These are phyloP conservation scores for Anthrax anthrax DNA, from an alignment of 2,888 invertebrate species.

Conservation along the genomic window DNA sequence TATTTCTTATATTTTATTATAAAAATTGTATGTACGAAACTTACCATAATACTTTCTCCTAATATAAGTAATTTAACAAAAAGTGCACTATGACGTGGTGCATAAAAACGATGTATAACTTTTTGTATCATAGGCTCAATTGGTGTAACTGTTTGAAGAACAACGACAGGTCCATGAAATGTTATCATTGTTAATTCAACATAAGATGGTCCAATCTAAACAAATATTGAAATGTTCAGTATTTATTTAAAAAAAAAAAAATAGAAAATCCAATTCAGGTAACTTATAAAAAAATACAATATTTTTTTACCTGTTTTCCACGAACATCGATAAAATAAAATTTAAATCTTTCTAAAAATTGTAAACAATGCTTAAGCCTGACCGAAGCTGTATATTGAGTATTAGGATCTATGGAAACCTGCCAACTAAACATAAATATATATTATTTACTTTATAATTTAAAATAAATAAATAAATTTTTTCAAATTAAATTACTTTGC, in stretches of 20 bases:
- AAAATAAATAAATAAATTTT: too few species aligned
- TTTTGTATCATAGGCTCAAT: slow-evolving; percentile 59
- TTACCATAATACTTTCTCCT: slow-evolving; percentile 57
- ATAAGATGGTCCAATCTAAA: slow-evolving; percentile 57
- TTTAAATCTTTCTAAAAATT: slow-evolving; percentile 42
- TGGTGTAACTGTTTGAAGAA: slow-evolving; percentile 67
- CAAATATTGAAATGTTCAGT: slow-evolving; percentile 1
- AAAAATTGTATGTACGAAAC: neutral
- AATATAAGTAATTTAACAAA: slow-evolving; percentile 50
- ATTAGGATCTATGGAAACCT: slow-evolving; percentile 27
- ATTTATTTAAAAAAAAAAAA: too few species aligned
- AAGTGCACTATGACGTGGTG: slow-evolving; percentile 43
- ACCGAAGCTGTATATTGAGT: slow-evolving; percentile 48
- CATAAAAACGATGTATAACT: slow-evolving; percentile 64
- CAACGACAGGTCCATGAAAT: slow-evolving; percentile 43
- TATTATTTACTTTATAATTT: neutral
- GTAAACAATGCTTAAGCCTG: slow-evolving; percentile 46
- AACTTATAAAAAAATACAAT: neutral
- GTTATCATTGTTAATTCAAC: slow-evolving; percentile 53
- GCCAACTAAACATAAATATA: slow-evolving; percentile 32
- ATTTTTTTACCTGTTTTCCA: slow-evolving; percentile 46
- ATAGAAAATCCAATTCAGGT: too few species aligned
- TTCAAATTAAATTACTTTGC: slow-evolving; percentile 25
- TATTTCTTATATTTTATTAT: neutral
- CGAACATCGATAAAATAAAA: slow-evolving; percentile 44